phyloP scores from a whole-genome alignment of 2,888 invertebrate genomes.

The Marronus borbonicus region DNA sequence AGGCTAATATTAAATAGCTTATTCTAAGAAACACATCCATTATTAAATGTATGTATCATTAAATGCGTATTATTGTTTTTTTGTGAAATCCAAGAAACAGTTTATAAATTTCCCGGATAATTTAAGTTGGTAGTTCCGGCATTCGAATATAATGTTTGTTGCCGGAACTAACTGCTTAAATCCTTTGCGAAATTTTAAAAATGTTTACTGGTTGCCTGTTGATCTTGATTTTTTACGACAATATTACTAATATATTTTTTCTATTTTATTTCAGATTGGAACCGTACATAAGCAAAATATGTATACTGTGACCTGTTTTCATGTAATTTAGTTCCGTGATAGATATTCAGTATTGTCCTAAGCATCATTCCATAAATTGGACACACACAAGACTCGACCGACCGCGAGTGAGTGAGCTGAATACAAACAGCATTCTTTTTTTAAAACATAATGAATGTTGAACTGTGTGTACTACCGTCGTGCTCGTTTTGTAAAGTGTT shows the following conservation, averaged over 20 bases:
- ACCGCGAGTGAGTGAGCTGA: conserved; percentile 49
- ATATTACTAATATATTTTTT: background rate
- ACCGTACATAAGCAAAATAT: background rate
- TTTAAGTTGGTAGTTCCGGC: too few relatives aligned
- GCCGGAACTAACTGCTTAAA: too few relatives aligned
- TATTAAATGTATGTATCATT: too few relatives aligned
- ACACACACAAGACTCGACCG: conserved; percentile 47
- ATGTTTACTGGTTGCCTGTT: background rate
- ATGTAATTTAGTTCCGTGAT: conserved; percentile 48
- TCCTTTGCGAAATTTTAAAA: too few relatives aligned
- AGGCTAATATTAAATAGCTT: too few relatives aligned
- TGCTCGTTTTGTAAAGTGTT: conserved; percentile 49
- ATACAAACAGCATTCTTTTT: conserved; percentile 43
- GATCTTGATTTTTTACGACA: background rate
- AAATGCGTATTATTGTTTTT: too few relatives aligned
- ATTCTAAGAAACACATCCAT: too few relatives aligned
- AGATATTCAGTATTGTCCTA: conserved; percentile 51
- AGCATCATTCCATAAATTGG: conserved; percentile 52
- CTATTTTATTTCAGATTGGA: conserved; percentile 33
- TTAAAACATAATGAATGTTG: conserved; percentile 47
- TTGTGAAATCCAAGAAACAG: too few relatives aligned
- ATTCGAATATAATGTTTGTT: too few relatives aligned
- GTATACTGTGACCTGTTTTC: conserved; percentile 43
- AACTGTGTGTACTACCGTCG: conserved; percentile 51
- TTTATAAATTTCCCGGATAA: too few relatives aligned